These are phyloP conservation scores for Patella pellucida DNA, from an alignment of 2,888 invertebrate species.

Conservation along the genomic window DNA sequence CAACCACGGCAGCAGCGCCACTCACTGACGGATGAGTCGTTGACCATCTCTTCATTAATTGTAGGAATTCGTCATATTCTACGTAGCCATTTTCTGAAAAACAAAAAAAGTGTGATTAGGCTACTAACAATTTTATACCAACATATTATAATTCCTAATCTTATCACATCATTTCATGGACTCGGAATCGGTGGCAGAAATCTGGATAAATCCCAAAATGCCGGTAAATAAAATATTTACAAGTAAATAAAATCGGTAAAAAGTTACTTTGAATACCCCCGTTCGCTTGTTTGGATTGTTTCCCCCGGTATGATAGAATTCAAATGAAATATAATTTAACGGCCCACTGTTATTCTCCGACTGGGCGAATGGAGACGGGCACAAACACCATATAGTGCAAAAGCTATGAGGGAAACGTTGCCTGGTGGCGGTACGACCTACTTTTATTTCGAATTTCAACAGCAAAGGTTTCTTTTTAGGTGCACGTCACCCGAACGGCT, in stretches of 20 bases:
- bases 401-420: too few species aligned
- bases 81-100: slow-evolving; percentile 63
- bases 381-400: too few species aligned
- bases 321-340: too few species aligned
- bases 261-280: background rate
- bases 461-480: too few species aligned
- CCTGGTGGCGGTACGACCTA: too few species aligned
- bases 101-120: background rate
- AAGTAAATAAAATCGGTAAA: background rate
- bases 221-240: too few species aligned
- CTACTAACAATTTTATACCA: background rate
- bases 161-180: slow-evolving; percentile 6
- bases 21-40: slow-evolving; percentile 34
- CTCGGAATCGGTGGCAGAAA: background rate
- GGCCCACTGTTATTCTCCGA: too few species aligned
- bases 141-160: background rate
- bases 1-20: background rate
- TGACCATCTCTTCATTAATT: slow-evolving; percentile 61
- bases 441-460: too few species aligned
- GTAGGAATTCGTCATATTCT: slow-evolving; percentile 65
- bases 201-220: background rate
- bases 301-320: background rate
- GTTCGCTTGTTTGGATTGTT: background rate
- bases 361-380: too few species aligned
- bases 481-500: too few species aligned